phyloP scores from a whole-genome alignment of 2,113 vertebrate species.

The Todiramphus saurophagus region DNA sequence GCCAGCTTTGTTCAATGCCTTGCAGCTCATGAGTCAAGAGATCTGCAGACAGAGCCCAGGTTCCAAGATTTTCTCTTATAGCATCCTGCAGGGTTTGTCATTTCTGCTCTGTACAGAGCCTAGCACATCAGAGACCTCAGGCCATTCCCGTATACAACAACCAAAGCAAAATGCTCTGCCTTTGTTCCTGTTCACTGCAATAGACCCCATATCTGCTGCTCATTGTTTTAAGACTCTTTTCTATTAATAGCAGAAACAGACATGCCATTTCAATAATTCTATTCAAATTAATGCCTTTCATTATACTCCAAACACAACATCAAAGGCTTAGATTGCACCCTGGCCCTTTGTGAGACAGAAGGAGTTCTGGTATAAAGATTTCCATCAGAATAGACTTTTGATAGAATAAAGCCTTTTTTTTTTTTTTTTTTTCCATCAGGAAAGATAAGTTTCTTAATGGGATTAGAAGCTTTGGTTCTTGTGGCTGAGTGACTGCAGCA shows the following conservation, averaged over 20 bases:
- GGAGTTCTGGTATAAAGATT: slow-evolving; percentile 52
- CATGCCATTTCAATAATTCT: slow-evolving; percentile 66
- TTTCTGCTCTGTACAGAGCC: not conserved
- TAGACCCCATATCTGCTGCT: slow-evolving; percentile 30
- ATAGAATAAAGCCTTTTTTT: slow-evolving; percentile 56
- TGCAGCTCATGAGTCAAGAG: not conserved
- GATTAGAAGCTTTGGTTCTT: slow-evolving; percentile 45
- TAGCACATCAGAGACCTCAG: not conserved
- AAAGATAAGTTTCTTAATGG: slow-evolving; percentile 57
- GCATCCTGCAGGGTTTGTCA: not conserved
- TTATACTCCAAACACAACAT: slow-evolving; percentile 63
- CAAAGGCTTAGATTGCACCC: slow-evolving; percentile 61
- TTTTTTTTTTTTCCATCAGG: slow-evolving; percentile 48
- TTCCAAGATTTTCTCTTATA: not conserved
- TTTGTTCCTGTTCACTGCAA: slow-evolving; percentile 31
- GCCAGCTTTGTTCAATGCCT: not conserved
- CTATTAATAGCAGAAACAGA: slow-evolving; percentile 66
- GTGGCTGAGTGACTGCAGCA: slow-evolving; percentile 21
- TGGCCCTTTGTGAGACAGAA: slow-evolving; percentile 40
- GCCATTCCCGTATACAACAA: not conserved
- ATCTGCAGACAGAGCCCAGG: not conserved
- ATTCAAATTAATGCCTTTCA: slow-evolving; percentile 71
- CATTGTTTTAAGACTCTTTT: slow-evolving; percentile 59
- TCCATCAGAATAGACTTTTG: slow-evolving; percentile 58
- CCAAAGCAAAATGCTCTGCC: slow-evolving; percentile 4